phyloP scores from a whole-genome alignment of 2,797 vertebrate species.

The Cygnus olor region DNA sequence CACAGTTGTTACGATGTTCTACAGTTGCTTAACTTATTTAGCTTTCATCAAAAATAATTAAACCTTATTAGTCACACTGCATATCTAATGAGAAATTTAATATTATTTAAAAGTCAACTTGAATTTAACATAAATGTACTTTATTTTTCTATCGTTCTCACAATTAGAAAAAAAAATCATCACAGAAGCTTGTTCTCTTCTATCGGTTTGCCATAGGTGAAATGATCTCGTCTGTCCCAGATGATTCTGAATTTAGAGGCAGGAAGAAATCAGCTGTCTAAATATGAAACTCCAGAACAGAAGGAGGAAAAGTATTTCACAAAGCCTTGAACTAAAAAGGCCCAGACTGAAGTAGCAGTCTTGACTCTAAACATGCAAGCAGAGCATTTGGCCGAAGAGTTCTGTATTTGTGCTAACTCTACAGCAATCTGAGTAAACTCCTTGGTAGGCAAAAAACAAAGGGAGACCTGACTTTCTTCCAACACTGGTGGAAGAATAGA shows the following conservation, averaged over 20 bases:
- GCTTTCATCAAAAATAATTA: not conserved
- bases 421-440: not conserved
- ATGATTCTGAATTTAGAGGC: not conserved
- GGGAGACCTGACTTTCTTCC: not conserved
- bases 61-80: not conserved
- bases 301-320: not conserved
- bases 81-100: not conserved
- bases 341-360: not conserved
- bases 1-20: not conserved
- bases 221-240: not conserved
- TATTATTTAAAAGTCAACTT: not conserved
- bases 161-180: not conserved
- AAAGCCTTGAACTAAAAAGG: not conserved
- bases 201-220: not conserved
- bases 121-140: not conserved
- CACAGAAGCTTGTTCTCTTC: not conserved
- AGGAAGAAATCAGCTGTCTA: not conserved
- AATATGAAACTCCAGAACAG: not conserved
- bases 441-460: not conserved
- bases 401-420: not conserved
- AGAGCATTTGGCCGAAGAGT: not conserved
- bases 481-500: not conserved
- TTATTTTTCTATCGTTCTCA: not conserved
- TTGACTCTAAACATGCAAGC: not conserved
- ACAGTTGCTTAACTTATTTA: not conserved